Evolutionary conservation across 2,888 invertebrate genomes (phyloP), one percentile per base, ranked within the genome.

Genomic region (Geophilus truncorum): DNA sequence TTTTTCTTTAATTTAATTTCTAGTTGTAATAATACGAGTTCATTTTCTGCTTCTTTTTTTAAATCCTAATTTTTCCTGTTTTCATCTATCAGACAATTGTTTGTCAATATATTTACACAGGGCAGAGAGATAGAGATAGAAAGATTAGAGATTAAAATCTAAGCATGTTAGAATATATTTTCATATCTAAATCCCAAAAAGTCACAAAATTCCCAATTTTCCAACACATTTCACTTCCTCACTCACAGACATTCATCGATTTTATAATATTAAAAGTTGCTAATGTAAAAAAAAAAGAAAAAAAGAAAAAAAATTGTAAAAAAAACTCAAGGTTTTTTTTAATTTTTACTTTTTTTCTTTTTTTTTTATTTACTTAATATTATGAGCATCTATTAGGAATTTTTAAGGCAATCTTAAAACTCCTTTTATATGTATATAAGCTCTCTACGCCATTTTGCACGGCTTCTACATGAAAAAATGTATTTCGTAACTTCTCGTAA

Each of bases 331-430:
- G n/a, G n/a, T 40, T 40, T 21, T 18, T n/a, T 9, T 23, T 18
- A 57, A 23, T n/a, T 18, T 57, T 57, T 57, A 18, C 57, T 57
- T 57, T 57, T 57, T 6, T 57, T 57, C 57, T 57, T 57, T 57
- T 57, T 21, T 18, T n/a, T n/a, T n/a, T n/a, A n/a, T n/a, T n/a
- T n/a, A n/a, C n/a, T 57, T 2, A 57, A 18, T 57, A 21, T 51
- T 57, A 57, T 57, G 57, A 57, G 57, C 57, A 57, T 57, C 57
- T 57, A 57, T 18, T 57, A 57, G 57, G 57, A 57, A 57, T 57
- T 57, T 57, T 57, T 57, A 57, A 57, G 57, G 57, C 57, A 23
- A 21, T 23, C 9, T 57, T 18, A 57, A 57, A 57, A 57, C 21
- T 18, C 57, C 57, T n/a, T 21, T 18, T 18, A 7, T 57, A 40